Evolutionary conservation across 2,888 invertebrate species (phyloP).

Genomic region (Campopleginae sp.): DNA sequence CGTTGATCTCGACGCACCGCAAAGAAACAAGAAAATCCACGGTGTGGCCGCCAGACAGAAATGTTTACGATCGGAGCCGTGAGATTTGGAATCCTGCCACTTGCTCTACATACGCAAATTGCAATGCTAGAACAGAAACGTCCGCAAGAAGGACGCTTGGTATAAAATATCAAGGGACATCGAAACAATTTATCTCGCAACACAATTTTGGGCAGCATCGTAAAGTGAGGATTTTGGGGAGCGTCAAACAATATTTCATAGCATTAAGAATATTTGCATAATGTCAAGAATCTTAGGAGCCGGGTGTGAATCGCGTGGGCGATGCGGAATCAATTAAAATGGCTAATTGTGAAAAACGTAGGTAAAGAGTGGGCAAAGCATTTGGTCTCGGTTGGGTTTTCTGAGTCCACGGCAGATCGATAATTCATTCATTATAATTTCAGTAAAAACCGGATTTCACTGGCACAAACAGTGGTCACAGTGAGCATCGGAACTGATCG

Average conservation of each 20-base stretch:
- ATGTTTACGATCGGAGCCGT: conserved; percentile 79
- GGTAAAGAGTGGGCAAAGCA: conserved; percentile 30
- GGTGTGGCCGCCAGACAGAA: conserved; percentile 74
- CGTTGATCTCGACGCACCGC: conserved; percentile 21
- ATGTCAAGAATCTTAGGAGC: not conserved
- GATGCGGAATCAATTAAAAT: conserved; percentile 9
- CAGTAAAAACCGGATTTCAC: conserved; percentile 44
- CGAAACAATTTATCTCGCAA: conserved; percentile 76
- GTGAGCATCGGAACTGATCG: not conserved
- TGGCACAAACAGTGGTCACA: conserved; percentile 1
- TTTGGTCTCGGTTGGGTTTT: conserved; percentile 16
- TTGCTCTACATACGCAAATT: conserved; percentile 80
- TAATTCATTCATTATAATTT: conserved; percentile 52
- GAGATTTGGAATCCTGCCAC: conserved; percentile 82
- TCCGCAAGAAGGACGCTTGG: conserved; percentile 22
- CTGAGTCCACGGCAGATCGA: conserved; percentile 7
- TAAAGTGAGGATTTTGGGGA: not conserved
- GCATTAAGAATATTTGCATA: conserved; percentile 16
- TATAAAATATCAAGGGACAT: conserved; percentile 68
- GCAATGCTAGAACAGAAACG: conserved; percentile 74
- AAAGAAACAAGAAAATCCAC: conserved; percentile 26
- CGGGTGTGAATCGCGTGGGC: not conserved
- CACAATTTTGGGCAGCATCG: not conserved
- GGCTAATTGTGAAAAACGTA: conserved; percentile 31
- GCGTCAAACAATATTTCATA: not conserved